Evolutionary conservation across 2,113 vertebrate species (phyloP), one percentile per base, ranked within the genome.

Genomic region (Anser cygnoides): DNA sequence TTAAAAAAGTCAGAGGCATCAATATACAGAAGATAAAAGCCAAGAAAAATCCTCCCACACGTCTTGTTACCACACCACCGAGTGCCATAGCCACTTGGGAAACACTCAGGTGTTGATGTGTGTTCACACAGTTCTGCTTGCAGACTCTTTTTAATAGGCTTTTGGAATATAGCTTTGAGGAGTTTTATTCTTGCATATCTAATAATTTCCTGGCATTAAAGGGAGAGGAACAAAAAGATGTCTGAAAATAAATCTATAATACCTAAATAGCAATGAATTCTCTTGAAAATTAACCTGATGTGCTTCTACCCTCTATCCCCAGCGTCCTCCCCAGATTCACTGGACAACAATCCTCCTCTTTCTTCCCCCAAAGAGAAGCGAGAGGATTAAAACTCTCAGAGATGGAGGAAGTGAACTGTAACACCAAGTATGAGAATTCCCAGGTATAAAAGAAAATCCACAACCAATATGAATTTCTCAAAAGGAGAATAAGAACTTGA

Each of bases 221-320:
- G 50, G 35, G 63, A 93, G 90, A 91, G 75, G 61, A 93, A 89
- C 11, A 1, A 93, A 93, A 95, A 52, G 52, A 43, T 62, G 25
- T 26, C 84, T 76, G 44, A 71, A 86, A 97, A 94, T 83, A 95
- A 96, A 84, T 50, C 7, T 75, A 57, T 73, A 82, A 85, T 54
- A 50, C 57, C 95, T 94, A 80, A 93, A 62, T 72, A 84, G 80
- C 76, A 79, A 90, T 26, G 52, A 75, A 77, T 43, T 63, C 73
- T 41, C 58, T 71, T 87, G 71, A 95, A 97, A 97, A 94, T 94
- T 95, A 96, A 95, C 76, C 73, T 88, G 39, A 59, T 21, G 63
- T 5, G 22, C 33, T 55, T 29, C 35, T 57, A 73, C 62, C 17
- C 43, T 82, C 78, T 57, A 43, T 33, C 93, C 46, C 84, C 68